Conservation (phyloP, 2,113 vertebrate genomes). For the Uropsilus gracilis region DNA sequence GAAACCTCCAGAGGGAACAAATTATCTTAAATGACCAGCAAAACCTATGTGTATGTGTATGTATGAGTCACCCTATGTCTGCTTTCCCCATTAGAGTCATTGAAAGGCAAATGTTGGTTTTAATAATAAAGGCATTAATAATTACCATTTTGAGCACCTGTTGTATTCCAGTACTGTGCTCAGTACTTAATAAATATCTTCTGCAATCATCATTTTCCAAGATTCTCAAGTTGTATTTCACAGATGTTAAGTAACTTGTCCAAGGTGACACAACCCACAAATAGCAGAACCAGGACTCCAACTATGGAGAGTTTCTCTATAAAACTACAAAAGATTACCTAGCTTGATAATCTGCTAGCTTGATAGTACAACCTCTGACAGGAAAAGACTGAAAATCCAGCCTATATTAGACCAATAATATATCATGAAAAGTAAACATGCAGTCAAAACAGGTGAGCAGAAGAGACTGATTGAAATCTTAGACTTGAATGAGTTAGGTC, state of each 20-base stretch:
- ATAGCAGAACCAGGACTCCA: not conserved
- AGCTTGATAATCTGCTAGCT: not conserved
- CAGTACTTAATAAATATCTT: not conserved
- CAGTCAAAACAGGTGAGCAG: not conserved
- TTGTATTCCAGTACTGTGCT: not conserved
- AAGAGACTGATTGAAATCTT: not conserved
- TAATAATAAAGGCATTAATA: not conserved
- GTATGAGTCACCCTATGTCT: not conserved
- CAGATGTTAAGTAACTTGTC: not conserved
- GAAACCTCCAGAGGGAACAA: not conserved
- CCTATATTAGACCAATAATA: not conserved
- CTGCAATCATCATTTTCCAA: not conserved
- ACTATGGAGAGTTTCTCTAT: not conserved
- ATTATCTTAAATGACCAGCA: conserved; percentile 28
- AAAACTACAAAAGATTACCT: not conserved
- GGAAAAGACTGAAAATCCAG: not conserved
- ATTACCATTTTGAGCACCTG: not conserved
- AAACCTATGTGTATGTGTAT: not conserved
- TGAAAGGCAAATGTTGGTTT: not conserved
- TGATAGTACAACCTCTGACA: not conserved
- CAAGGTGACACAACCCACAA: not conserved
- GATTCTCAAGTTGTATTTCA: not conserved
- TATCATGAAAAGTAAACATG: not conserved
- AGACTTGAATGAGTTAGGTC: not conserved
- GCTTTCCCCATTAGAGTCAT: not conserved